Evolutionary conservation across 2,888 invertebrate genomes (phyloP).

Genomic region (Drosophila sordidula): DNA sequence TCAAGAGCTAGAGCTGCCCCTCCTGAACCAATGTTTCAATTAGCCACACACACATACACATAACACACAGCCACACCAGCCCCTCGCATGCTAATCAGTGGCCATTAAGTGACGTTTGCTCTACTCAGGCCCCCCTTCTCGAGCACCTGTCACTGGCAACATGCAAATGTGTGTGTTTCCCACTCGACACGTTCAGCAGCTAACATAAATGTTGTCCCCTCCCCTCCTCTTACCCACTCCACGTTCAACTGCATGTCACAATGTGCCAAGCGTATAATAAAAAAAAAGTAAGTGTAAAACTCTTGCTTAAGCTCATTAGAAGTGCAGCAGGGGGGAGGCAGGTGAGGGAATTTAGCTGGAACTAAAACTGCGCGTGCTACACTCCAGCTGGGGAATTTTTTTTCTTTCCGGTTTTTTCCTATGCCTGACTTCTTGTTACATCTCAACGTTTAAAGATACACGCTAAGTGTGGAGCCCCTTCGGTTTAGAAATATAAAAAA

Average conservation of each 20-base stretch:
- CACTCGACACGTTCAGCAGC: conserved; percentile 44
- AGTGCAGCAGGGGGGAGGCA: conserved; percentile 9
- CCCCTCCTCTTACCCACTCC: neutral
- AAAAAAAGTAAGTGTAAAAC: conserved; percentile 31
- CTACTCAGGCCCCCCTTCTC: conserved; percentile 11
- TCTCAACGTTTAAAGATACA: conserved; percentile 20
- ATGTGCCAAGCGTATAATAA: conserved; percentile 33
- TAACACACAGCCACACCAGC: conserved; percentile 10
- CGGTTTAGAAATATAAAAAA: conserved; percentile 10
- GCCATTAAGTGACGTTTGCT: conserved; percentile 60
- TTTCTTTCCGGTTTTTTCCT: conserved; percentile 2
- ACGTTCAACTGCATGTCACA: conserved; percentile 27
- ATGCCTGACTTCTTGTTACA: conserved; percentile 25
- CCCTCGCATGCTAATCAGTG: conserved; percentile 68
- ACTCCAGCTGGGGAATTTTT: conserved; percentile 19
- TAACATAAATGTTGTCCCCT: conserved; percentile 39
- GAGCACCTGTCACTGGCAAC: conserved; percentile 57
- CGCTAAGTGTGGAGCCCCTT: conserved; percentile 8
- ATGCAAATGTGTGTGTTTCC: conserved; percentile 52
- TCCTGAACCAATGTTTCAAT: conserved; percentile 60
- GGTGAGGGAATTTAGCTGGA: conserved; percentile 7
- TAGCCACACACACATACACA: conserved; percentile 28
- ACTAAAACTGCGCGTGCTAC: conserved; percentile 40
- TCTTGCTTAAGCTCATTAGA: conserved; percentile 50
- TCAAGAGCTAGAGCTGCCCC: conserved; percentile 19